Evolutionary conservation across 2,888 invertebrate genomes (phyloP), one percentile per base, ranked within the genome.

Genomic region (Trachelus troglodyta): DNA sequence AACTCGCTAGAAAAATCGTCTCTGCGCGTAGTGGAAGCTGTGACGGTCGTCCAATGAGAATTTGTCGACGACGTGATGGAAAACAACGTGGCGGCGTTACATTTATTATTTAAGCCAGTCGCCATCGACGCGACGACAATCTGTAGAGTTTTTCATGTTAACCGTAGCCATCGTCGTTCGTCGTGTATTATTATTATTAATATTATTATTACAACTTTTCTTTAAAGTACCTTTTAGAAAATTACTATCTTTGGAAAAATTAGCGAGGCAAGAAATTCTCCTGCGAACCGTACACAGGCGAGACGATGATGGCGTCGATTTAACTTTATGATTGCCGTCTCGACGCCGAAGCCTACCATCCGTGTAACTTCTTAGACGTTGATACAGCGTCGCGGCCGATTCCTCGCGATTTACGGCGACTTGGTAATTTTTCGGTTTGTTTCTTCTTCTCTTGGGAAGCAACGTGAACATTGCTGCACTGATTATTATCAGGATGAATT

Each of bases 1-100:
- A 81, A 84, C 80, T 81, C 79, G 77, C 77, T 77, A 84, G 80
- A 80, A 83, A 82, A 56, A 56, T 9, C 56, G 23, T 56, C 56
- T 23, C 56, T 23, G 56, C 56, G 23, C 56, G 56, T 56, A 23
- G 23, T 23, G 56, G 23, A 56, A 56, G 56, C 56, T 3, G 56
- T 6, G 23, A 56, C 56, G 23, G 2, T 56, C 56, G 23, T 56
- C 56, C 1, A 0, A 9, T 23, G 23, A 23, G 9, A 56, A 56
- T 56, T 23, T 23, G 0, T 56, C 56, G 23, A 56, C 56, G 56
- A 56, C 56, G 56, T 9, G 56, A 56, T 56, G 56, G 56, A 56
- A 23, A 56, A 15, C 40, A 40, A 23, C 23, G 56, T 56, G 56
- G 2, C 56, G 56, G 1, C 23, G 1, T 56, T 56, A 56, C 1